Conservation (phyloP, 2,888 invertebrate genomes). For the Opisthograptis luteolata region DNA sequence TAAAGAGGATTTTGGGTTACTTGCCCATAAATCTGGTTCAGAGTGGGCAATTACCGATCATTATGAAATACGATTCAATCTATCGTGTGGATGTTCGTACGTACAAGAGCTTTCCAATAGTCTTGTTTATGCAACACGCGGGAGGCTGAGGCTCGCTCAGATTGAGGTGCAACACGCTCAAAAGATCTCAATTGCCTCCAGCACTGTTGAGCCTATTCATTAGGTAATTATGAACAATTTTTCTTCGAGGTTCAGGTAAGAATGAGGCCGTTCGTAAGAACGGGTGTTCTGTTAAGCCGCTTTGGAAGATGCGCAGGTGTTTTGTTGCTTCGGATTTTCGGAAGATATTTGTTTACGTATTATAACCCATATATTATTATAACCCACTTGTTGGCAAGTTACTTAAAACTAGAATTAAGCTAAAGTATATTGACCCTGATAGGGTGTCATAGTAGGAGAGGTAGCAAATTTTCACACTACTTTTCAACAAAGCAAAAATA, state of each 20-base stretch:
- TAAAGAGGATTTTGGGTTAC: conserved; percentile 58
- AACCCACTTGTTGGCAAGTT: too few species aligned
- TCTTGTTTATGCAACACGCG: conserved; percentile 59
- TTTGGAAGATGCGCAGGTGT: not conserved
- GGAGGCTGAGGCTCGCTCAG: conserved; percentile 43
- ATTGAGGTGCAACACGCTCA: conserved; percentile 48
- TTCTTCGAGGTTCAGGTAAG: conserved; percentile 56
- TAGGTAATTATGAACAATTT: conserved; percentile 61
- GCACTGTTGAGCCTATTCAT: conserved; percentile 49
- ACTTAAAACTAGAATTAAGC: too few species aligned
- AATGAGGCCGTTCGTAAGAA: conserved; percentile 32
- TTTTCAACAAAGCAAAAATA: too few species aligned
- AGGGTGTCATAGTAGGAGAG: too few species aligned
- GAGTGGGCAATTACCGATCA: conserved; percentile 57
- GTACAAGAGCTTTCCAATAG: conserved; percentile 53
- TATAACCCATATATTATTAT: too few species aligned
- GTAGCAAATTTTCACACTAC: too few species aligned
- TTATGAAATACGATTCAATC: conserved; percentile 62
- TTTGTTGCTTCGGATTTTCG: conserved; percentile 8
- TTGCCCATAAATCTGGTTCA: conserved; percentile 56
- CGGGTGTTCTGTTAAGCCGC: conserved; percentile 7
- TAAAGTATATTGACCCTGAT: too few species aligned
- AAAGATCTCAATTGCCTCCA: conserved; percentile 39
- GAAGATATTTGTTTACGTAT: conserved; percentile 12
- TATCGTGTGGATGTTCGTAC: conserved; percentile 47